These are phyloP conservation scores for Pluvialis apricaria DNA, from an alignment of 2,113 vertebrate species.

Conservation along the genomic window DNA sequence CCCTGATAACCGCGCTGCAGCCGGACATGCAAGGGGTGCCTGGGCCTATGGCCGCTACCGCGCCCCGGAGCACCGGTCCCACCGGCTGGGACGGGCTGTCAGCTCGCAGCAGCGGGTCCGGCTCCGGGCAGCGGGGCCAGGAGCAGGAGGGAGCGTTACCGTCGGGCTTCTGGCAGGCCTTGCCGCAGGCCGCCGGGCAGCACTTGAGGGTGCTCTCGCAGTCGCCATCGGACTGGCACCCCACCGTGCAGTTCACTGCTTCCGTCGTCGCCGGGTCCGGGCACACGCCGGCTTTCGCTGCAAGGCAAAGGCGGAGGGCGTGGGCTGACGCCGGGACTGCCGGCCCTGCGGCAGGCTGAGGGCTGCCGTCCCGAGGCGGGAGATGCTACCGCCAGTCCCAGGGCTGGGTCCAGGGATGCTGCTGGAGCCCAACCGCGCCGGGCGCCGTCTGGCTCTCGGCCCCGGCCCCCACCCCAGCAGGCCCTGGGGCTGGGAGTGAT, in stretches of 20 bases:
- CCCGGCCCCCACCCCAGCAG: not conserved
- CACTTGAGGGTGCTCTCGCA: conserved; percentile 63
- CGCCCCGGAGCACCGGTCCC: not conserved
- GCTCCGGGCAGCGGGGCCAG: not conserved
- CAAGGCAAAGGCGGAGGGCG: conserved; percentile 19
- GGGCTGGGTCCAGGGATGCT: not conserved
- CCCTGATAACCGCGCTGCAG: accelerated
- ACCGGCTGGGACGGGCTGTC: not conserved
- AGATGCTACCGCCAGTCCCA: not conserved
- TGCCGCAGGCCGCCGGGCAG: conserved; percentile 54
- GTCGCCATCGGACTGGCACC: conserved; percentile 64
- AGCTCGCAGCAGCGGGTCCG: not conserved
- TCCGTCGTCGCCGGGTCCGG: not conserved
- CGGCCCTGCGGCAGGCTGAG: not conserved
- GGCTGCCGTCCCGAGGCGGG: not conserved
- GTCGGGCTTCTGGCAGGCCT: conserved; percentile 56
- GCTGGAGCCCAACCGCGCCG: not conserved
- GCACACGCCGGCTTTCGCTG: conserved; percentile 60
- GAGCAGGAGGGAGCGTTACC: conserved; percentile 43
- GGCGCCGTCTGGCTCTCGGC: not conserved
- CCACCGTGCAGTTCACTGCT: conserved; percentile 41
- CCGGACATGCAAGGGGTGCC: accelerated
- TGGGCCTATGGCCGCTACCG: accelerated
- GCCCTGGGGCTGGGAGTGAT: not conserved
- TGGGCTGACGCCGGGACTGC: not conserved